Evolutionary conservation across 30 jellyfish, hydroid and myxozoan genomes (phyloP).

Genomic region (Hydra vulgaris): DNA sequence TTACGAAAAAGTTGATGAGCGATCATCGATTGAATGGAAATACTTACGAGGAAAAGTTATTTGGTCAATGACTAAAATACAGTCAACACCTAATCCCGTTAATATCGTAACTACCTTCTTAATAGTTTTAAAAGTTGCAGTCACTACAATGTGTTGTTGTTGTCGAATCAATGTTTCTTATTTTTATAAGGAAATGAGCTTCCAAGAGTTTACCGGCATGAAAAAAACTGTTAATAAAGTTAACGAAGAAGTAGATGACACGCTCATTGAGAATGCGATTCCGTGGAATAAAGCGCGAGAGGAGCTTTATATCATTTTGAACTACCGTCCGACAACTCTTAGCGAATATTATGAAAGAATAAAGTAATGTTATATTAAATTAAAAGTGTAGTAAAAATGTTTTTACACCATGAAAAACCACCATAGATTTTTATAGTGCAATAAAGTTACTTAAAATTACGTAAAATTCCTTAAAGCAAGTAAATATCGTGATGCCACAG

Average conservation of each 20-base stretch:
- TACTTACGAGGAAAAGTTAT: conserved; percentile 87
- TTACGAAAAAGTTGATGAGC: conserved; percentile 74
- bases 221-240: neutral
- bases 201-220: neutral
- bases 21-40: conserved; percentile 92
- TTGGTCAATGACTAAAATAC: conserved; percentile 83
- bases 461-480: too few species aligned
- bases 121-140: conserved; percentile 35
- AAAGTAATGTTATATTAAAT: too few species aligned
- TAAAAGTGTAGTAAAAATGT: too few species aligned
- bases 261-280: neutral
- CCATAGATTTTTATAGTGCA: too few species aligned
- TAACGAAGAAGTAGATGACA: neutral
- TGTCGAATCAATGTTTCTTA: conserved; percentile 10
- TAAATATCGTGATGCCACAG: too few species aligned
- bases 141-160: conserved; percentile 1
- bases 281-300: neutral
- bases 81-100: conserved; percentile 75
- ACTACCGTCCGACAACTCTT: neutral
- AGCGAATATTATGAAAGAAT: neutral
- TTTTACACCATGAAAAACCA: too few species aligned
- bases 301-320: neutral
- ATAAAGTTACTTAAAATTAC: too few species aligned
- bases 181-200: conserved; percentile 11
- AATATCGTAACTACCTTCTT: conserved; percentile 12